A percentile compares a stretch with the other conserved stretches of the same genome.
These are phyloP conservation scores for Itoplectis maculator DNA, from an alignment of 2,888 invertebrate genomes.

Conservation along the genomic window DNA sequence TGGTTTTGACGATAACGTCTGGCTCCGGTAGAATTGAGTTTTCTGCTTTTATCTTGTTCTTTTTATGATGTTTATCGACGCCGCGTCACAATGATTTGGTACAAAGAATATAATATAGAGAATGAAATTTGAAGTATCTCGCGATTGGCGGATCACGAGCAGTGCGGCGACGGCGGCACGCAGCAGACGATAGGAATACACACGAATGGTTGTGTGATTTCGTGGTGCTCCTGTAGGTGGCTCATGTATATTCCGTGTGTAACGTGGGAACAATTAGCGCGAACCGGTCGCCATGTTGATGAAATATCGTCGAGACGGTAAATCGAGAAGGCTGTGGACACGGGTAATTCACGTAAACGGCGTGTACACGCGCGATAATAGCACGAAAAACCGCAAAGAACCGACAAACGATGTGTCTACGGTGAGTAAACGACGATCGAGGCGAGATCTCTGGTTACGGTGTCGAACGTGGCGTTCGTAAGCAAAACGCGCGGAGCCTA, in stretches of 20 bases:
- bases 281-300: constrained; percentile 82
- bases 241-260: constrained; percentile 30
- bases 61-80: no score
- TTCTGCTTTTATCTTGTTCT: no score
- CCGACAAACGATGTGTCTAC: constrained; percentile 76
- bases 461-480: constrained; percentile 72
- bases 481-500: constrained; percentile 80
- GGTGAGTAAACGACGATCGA: constrained; percentile 77
- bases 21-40: no score
- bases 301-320: constrained; percentile 77
- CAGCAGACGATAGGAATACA: neutral
- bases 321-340: constrained; percentile 78
- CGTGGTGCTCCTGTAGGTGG: constrained; percentile 9
- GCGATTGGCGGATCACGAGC: no score
- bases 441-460: constrained; percentile 66
- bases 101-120: no score
- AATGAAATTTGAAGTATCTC: no score
- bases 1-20: no score
- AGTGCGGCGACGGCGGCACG: no score
- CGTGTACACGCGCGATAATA: constrained; percentile 70
- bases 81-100: no score
- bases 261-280: constrained; percentile 74
- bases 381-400: constrained; percentile 67
- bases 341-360: constrained; percentile 73
- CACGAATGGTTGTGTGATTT: neutral